Base-by-base conservation (phyloP, 23 tunicate genomes). In the Ciona savignyi region DNA sequence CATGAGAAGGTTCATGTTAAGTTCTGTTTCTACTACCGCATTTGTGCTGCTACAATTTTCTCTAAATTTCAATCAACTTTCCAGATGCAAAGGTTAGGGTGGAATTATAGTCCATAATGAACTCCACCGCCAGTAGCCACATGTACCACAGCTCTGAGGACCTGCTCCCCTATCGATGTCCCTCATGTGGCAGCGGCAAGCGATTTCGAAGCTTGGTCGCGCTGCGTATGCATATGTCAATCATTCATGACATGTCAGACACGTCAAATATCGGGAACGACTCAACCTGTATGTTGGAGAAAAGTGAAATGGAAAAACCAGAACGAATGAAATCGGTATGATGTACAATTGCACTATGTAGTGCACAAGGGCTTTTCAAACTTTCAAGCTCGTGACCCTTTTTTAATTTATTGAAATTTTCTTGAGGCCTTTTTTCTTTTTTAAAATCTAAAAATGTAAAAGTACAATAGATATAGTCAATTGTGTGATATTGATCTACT, bases 141-240 rank as follows among this genome's bases (percentile, higher is more conserved):
- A 73, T 73, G 77, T 73, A 80, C 25, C 2, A 33, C 11, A 27
- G 28, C 34, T 60, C 84, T 9, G 35, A n/a, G 27, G 85, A 81
- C 2, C 26, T 81, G 31, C 78, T 81, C 27, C 88, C 88, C 23
- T 83, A 73, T 63, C 77, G 81, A 0, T 83, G 88, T 42, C 72
- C 81, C 1, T 25, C 77, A 33, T 83, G 88, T 35, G 74, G 67
- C 21, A 70, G 42, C 62, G 66, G 71, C 34, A 83, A 76, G 64
- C 63, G 88, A 25, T 83, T 83, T 70, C 81, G 77, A 4, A 83
- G 88, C 68, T 63, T 83, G 19, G 64, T 83, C 63, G 88, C 81
- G 1, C 76, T 83, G 26, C 81, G 88, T n/a, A 32, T 83, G 72
- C 88, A 83, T 68, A 64, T 63, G n/a, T 77, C 88, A 2, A 71